These are phyloP conservation scores for Tauraco erythrolophus DNA, from an alignment of 2,113 vertebrate genomes.

Conservation along the genomic window DNA sequence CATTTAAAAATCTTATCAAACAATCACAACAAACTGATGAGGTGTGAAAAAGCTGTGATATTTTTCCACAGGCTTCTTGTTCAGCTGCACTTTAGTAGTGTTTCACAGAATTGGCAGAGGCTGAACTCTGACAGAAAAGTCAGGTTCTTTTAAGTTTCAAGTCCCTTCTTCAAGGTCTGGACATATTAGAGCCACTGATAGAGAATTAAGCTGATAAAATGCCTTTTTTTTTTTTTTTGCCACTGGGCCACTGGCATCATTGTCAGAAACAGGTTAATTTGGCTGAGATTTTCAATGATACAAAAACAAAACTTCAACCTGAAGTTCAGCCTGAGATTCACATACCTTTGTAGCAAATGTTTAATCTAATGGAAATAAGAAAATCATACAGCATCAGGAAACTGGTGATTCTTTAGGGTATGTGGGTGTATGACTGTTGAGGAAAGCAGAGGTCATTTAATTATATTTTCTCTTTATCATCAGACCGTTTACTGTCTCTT, in stretches of 20 bases:
- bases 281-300: background rate
- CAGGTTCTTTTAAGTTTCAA: background rate
- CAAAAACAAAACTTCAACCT: background rate
- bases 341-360: background rate
- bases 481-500: background rate
- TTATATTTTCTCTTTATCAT: background rate
- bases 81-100: background rate
- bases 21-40: background rate
- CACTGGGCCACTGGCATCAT: background rate
- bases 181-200: background rate
- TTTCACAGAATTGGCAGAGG: background rate
- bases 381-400: background rate
- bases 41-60: background rate
- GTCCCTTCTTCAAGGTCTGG: background rate
- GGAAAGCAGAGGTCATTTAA: conserved; percentile 13
- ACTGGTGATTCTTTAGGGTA: background rate
- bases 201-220: background rate
- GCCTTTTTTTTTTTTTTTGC: too few relatives aligned
- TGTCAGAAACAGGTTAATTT: background rate
- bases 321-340: background rate
- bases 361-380: conserved; percentile 15
- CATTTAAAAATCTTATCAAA: background rate
- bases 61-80: background rate
- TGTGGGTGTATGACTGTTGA: background rate
- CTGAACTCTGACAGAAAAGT: background rate